phyloP scores from a whole-genome alignment of 2,113 vertebrate species.

The Girardinichthys multiradiatus region DNA sequence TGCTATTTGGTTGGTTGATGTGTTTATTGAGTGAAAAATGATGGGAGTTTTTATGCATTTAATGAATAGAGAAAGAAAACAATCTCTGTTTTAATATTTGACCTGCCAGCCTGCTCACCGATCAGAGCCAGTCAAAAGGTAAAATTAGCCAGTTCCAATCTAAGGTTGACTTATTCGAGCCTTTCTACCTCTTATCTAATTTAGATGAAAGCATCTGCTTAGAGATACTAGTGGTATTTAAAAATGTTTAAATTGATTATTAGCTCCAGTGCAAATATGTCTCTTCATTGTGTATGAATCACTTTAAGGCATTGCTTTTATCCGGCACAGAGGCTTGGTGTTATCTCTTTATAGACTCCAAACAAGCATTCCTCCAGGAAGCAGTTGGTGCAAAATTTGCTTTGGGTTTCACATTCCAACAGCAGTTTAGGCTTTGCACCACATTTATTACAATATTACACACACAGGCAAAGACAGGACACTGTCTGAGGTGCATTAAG shows the following conservation, averaged over 20 bases:
- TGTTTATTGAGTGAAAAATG: too few relatives aligned
- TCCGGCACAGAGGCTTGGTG: not conserved
- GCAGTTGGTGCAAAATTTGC: conserved; percentile 11
- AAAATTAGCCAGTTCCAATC: too few relatives aligned
- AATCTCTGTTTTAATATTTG: too few relatives aligned
- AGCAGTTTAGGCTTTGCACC: not conserved
- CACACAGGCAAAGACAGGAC: not conserved
- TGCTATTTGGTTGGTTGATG: too few relatives aligned
- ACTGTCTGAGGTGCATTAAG: conserved; percentile 1
- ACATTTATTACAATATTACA: not conserved
- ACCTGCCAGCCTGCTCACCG: too few relatives aligned
- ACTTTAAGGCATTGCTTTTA: not conserved
- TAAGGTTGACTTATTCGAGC: too few relatives aligned
- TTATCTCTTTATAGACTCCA: not conserved
- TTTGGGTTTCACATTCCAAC: not conserved
- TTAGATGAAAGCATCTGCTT: not conserved
- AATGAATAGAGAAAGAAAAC: too few relatives aligned
- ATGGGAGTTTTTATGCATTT: too few relatives aligned
- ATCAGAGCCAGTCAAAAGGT: too few relatives aligned
- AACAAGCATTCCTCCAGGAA: conserved; percentile 16
- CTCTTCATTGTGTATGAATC: not conserved
- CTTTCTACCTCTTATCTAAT: not conserved
- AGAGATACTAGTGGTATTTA: not conserved
- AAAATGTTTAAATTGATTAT: not conserved
- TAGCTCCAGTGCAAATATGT: not conserved